A percentile compares a stretch with the other conserved stretches of the same genome.
Conservation (phyloP, 2,113 vertebrate genomes). For the Heterotis niloticus region DNA sequence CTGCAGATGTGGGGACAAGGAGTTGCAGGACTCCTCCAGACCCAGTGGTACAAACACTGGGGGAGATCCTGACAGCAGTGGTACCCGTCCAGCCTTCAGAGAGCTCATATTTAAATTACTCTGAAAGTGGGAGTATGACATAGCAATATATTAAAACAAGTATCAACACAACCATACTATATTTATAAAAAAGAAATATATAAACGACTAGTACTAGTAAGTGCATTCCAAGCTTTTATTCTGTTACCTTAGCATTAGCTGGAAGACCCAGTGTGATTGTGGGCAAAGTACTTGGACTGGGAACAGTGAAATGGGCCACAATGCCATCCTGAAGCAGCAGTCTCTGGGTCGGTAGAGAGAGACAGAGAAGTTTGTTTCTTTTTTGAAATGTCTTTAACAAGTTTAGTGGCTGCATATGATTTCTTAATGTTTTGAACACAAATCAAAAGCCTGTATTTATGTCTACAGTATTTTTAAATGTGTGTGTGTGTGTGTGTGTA, state of each 20-base stretch:
- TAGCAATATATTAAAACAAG: neutral
- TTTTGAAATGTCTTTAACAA: neutral
- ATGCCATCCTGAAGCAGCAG: slow-evolving; percentile 73
- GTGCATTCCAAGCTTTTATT: neutral
- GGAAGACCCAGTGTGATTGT: slow-evolving; percentile 78
- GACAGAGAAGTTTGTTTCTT: neutral
- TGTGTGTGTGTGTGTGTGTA: neutral
- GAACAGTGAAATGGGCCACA: slow-evolving; percentile 64
- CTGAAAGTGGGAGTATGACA: slow-evolving; percentile 36
- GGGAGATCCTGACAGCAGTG: slow-evolving; percentile 53
- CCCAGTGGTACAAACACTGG: slow-evolving; percentile 71
- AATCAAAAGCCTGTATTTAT: neutral
- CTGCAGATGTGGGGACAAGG: slow-evolving; percentile 69
- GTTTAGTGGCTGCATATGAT: neutral
- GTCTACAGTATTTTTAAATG: slow-evolving; percentile 41
- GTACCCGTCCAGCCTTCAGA: slow-evolving; percentile 54
- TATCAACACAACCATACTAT: neutral
- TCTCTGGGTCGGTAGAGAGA: slow-evolving; percentile 55
- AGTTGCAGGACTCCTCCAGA: slow-evolving; percentile 60
- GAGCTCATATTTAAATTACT: slow-evolving; percentile 59
- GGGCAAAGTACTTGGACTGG: slow-evolving; percentile 62
- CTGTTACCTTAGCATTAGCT: slow-evolving; percentile 67
- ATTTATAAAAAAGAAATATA: neutral
- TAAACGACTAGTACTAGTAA: neutral
- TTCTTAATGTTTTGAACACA: neutral